Evolutionary conservation across 92 coral and sea anemone genomes (phyloP).

Genomic region (Galaxea fascicularis): DNA sequence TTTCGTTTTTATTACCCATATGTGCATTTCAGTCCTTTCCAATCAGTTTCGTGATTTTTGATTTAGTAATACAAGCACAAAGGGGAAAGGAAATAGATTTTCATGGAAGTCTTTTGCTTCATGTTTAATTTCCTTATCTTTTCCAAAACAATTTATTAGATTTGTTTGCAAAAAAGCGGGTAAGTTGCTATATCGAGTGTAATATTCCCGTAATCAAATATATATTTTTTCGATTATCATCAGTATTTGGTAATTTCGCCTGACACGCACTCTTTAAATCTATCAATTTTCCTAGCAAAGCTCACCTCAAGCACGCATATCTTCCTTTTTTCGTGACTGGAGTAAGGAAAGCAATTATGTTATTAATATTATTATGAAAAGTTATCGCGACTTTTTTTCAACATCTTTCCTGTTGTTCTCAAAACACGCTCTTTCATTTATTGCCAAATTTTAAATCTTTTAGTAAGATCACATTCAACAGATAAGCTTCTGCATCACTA

Average conservation of each 20-base stretch:
- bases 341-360: background rate
- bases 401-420: background rate
- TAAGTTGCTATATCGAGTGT: background rate
- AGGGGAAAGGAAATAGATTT: no score
- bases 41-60: background rate
- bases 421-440: background rate
- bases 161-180: background rate
- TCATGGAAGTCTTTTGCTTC: background rate
- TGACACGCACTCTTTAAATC: no score
- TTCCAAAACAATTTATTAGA: background rate
- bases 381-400: no score
- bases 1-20: background rate
- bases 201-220: no score
- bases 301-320: background rate
- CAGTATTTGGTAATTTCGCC: no score
- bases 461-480: no score
- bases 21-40: background rate
- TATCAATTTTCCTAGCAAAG: background rate
- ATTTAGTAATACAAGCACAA: background rate
- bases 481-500: no score
- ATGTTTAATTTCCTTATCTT: background rate
- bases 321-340: background rate
- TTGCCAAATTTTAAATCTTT: background rate
- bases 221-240: no score
- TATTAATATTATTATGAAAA: no score